phyloP scores from a whole-genome alignment of 53 echinoderm and acorn worm genomes.

The Mesocentrotus franciscanus region DNA sequence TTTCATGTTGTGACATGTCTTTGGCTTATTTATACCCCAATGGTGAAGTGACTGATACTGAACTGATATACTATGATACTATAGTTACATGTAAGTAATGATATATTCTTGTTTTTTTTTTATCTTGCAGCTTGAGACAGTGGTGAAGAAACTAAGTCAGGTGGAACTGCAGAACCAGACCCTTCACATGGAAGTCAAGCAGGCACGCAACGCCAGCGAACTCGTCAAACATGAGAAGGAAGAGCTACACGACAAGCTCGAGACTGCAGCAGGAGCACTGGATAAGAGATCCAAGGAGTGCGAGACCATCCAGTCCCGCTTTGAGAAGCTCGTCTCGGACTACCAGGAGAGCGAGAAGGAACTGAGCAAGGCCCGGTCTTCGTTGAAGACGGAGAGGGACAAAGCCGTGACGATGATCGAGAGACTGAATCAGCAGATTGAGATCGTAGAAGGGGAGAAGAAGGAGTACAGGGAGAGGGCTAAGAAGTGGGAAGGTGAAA shows the following conservation, averaged over 20 bases:
- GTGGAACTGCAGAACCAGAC: conserved; percentile 81
- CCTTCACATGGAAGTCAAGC: conserved; percentile 84
- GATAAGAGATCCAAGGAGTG: conserved; percentile 65
- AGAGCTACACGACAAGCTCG: conserved; percentile 73
- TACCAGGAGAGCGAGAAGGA: conserved; percentile 77
- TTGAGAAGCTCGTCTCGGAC: conserved; percentile 81
- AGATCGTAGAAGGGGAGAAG: conserved; percentile 77
- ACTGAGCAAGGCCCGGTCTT: conserved; percentile 61
- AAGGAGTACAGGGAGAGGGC: conserved; percentile 64
- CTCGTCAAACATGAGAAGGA: conserved; percentile 86
- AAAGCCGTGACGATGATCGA: conserved; percentile 71
- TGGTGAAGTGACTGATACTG: neutral
- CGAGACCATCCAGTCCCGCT: conserved; percentile 72
- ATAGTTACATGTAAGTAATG: neutral
- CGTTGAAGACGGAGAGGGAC: conserved; percentile 79
- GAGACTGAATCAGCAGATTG: conserved; percentile 72
- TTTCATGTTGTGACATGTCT: neutral
- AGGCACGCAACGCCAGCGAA: conserved; percentile 77
- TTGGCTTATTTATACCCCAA: neutral
- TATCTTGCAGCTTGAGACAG: conserved; percentile 81
- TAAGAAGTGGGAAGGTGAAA: conserved; percentile 54
- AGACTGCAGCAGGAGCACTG: conserved; percentile 41
- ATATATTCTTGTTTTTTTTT: neutral
- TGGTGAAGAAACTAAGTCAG: conserved; percentile 78
- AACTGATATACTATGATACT: neutral